Evolutionary conservation across 2,113 vertebrate genomes (phyloP), one percentile per base, ranked within the genome.

Genomic region (Myrmecophaga tridactyla): DNA sequence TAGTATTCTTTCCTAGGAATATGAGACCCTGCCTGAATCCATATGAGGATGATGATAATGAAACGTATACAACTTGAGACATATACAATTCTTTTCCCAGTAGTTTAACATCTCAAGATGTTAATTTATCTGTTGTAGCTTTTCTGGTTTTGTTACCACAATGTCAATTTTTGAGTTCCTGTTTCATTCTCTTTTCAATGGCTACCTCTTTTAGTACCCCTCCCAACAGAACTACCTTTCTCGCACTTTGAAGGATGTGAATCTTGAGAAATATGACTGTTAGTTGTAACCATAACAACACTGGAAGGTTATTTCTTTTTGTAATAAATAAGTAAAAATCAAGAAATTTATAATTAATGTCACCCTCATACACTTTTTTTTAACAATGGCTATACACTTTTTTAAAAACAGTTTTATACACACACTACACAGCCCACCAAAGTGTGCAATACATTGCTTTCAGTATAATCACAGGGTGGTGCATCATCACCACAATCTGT

Each of bases 251-350:
- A 91, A 92, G 29, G 60, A 73, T 23, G n/a, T 63, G 51, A 15
- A 69, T 8, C 58, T 90, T 81, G 43, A 46, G 53, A 84, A 81
- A 60, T 18, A 7, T 91, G 63, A 39, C 3, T n/a, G 7, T 15
- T 70, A 83, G 21, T 87, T 21, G 27, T 56, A 92, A 58, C 4
- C 27, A 2, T 77, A 63, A 31, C 7, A 31, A 15, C 87, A 36
- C 62, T 53, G 51, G 65, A 94, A 63, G 41, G 87, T 65, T 17
- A 27, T 89, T 89, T 88, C 39, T 63, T 86, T 95, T 89, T 85
- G 20, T 62, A 93, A 39, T 27, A 62, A 60, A 41, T 92, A 62
- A 83, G 56, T 73, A 43, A 78, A 91, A 94, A 76, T n/a, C 53
- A 73, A 67, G 21, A 34, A 46, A 70, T 65, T 76, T 17, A 3